Percentiles rank a stretch among this genome's conserved stretches.
Evolutionary conservation across 1,140 invertebrate species (phyloP).

Genomic region (Nebria ingens): DNA sequence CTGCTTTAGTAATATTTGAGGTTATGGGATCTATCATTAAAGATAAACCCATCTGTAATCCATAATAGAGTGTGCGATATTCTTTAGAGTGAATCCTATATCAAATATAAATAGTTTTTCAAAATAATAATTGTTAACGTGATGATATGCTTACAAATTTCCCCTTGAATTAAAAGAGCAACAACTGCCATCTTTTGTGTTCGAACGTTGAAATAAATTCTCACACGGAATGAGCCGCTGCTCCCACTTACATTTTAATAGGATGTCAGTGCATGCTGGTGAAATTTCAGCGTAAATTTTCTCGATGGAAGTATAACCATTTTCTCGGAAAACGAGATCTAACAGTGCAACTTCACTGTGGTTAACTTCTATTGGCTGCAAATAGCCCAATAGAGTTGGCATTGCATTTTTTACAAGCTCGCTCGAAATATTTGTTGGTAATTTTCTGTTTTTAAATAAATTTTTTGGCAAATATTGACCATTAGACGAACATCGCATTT

Average conservation of each 20-base stretch:
- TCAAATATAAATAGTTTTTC: background rate
- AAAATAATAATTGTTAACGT: background rate
- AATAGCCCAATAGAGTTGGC: background rate
- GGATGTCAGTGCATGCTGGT: slow-evolving; percentile 19
- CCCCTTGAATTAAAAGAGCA: slow-evolving; percentile 19
- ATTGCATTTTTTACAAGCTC: background rate
- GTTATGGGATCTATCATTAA: slow-evolving; percentile 17
- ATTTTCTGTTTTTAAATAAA: background rate
- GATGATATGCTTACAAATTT: background rate
- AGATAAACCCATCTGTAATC: background rate
- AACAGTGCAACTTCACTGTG: slow-evolving; percentile 13
- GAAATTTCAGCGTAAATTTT: slow-evolving; percentile 15
- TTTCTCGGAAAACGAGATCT: slow-evolving; percentile 13
- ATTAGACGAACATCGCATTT: background rate
- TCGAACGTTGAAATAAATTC: slow-evolving; percentile 14
- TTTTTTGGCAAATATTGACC: background rate
- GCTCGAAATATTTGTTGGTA: background rate
- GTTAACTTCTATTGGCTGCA: slow-evolving; percentile 4
- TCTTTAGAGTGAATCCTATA: background rate
- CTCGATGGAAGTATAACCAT: slow-evolving; percentile 13
- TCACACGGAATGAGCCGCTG: slow-evolving; percentile 12
- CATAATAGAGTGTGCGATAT: slow-evolving; percentile 14
- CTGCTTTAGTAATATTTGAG: background rate
- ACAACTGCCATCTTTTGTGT: slow-evolving; percentile 17
- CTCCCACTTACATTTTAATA: slow-evolving; percentile 21